phyloP scores from a whole-genome alignment of 2,797 vertebrate genomes.

The Etheostoma nigrum region DNA sequence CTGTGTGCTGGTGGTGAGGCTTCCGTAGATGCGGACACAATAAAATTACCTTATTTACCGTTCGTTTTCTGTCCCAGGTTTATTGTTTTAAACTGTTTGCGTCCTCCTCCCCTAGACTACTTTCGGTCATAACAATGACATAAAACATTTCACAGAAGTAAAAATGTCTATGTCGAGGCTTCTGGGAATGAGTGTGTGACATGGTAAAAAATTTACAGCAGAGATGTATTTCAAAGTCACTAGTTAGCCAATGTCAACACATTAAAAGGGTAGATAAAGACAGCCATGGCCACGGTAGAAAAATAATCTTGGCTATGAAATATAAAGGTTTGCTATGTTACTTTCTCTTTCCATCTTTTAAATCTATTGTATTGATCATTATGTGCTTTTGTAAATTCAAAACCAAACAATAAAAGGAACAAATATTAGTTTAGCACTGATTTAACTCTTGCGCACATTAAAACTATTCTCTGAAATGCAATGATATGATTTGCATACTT shows the following conservation, averaged over 20 bases:
- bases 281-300: background rate
- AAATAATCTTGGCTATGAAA: background rate
- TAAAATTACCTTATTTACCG: too few species aligned
- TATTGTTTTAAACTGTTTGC: too few species aligned
- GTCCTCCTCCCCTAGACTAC: too few species aligned
- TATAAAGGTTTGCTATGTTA: background rate
- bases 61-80: too few species aligned
- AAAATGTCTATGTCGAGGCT: background rate
- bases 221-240: constrained; percentile 31
- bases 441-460: background rate
- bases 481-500: background rate
- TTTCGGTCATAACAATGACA: background rate
- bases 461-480: constrained; percentile 23
- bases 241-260: constrained; percentile 24
- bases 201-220: constrained; percentile 44
- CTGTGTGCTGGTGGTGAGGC: too few species aligned
- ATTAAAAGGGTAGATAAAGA: constrained; percentile 34
- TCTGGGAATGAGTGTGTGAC: constrained; percentile 22
- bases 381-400: background rate
- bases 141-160: constrained; percentile 18
- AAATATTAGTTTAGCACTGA: background rate
- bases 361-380: background rate
- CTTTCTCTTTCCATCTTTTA: background rate
- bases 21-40: too few species aligned
- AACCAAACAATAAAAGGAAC: constrained; percentile 3